phyloP scores from a whole-genome alignment of 2,888 invertebrate species.

The Ashinkailepas kermadecensis region DNA sequence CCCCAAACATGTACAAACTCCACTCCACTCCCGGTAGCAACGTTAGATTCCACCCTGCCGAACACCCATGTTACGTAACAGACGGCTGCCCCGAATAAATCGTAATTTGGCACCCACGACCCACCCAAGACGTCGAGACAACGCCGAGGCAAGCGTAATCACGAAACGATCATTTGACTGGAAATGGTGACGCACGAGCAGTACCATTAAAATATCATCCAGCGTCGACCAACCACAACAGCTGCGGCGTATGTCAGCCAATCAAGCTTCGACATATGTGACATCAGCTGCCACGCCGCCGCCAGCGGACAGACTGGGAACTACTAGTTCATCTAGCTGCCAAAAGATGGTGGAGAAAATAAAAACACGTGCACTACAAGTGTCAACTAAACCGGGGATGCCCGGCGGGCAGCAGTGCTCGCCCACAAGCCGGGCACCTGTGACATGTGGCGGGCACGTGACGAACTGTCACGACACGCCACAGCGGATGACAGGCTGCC shows the following conservation, averaged over 20 bases:
- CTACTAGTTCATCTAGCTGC: slow-evolving; percentile 17
- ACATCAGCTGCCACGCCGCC: not conserved
- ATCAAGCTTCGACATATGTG: not conserved
- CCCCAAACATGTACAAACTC: too few relatives aligned
- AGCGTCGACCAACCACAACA: not conserved
- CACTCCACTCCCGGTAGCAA: too few relatives aligned
- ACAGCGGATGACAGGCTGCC: not conserved
- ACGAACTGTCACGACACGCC: too few relatives aligned
- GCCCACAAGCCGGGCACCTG: too few relatives aligned
- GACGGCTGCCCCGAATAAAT: too few relatives aligned
- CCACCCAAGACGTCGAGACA: too few relatives aligned
- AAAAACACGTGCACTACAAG: slow-evolving; percentile 7
- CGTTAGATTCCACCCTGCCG: too few relatives aligned
- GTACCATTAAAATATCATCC: not conserved
- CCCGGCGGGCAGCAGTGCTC: not conserved
- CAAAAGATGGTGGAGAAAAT: not conserved
- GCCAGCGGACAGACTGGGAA: not conserved
- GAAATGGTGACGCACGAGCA: not conserved
- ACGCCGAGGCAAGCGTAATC: not conserved
- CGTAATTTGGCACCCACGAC: too few relatives aligned
- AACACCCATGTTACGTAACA: too few relatives aligned
- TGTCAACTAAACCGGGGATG: not conserved
- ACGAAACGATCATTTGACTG: not conserved
- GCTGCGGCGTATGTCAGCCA: too few relatives aligned
- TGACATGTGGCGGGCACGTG: too few relatives aligned